Base-by-base conservation (phyloP, 1,140 invertebrate species). In the Megathymus violae region DNA sequence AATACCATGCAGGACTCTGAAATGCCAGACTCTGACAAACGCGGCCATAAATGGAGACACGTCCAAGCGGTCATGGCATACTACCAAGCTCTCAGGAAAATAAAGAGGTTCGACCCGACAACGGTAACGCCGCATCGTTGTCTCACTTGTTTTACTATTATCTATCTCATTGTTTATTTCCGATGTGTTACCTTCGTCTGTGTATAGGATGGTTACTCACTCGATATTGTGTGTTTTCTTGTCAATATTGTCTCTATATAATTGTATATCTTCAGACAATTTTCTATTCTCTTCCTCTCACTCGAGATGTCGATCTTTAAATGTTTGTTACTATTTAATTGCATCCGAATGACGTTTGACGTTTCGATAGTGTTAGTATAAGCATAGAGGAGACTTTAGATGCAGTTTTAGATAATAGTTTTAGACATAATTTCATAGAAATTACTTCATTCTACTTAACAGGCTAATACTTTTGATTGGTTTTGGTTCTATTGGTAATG, bases 81-180 rank as follows among this genome's bases (percentile, higher is more conserved):
- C 92, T 96, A 96, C 93, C 95, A 95, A 91, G 95, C 95, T 73
- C 94, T 97, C 78, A 94, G 96, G 91, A 95, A 96, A 92, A 96
- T 97, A 92, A 96, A 96, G 95, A 97, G 96, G 96, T 96, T 88
- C 83, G 83, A 77, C 69, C 46, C 60, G 61, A 75, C 73, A 76
- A 77, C 70, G 76, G 79, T 85, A 83, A 88, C 66, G 63, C 70
- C 77, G 72, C 71, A 81, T 81, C 79, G 78, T 77, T 86, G 81
- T 82, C 52, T 56, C 80, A 65, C 75, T 78, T 86, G 67, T 81
- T 70, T 48, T 67, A 41, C 71, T 58, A 69, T 56, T 67, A 75
- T 80, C 52, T 73, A 73, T 74, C 73, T 85, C 70, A 72, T 76
- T 82, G 78, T 85, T 78, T 87, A 74, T 85, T 76, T 84, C 74